Percentiles rank a stretch among this genome's conserved stretches.
Evolutionary conservation across 1,140 invertebrate genomes (phyloP).

Genomic region (Maconellicoccus hirsutus): DNA sequence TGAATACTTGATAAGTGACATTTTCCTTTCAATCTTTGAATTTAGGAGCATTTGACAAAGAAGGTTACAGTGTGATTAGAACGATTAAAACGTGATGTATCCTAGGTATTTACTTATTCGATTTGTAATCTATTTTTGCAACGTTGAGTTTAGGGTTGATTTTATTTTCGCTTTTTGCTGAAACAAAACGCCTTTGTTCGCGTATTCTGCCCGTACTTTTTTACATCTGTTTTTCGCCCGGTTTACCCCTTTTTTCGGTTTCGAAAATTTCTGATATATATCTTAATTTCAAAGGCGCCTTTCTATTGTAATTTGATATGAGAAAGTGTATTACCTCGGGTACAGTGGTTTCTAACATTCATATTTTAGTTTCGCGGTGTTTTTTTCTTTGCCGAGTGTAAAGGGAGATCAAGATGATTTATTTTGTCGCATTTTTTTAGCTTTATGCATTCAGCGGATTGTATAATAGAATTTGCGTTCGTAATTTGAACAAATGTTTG

Average conservation of each 20-base stretch:
- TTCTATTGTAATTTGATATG: constrained; percentile 9
- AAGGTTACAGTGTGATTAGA: too few species aligned
- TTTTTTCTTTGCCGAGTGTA: neutral
- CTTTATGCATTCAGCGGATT: neutral
- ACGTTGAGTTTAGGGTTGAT: too few species aligned
- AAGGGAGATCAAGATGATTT: neutral
- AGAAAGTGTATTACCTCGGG: neutral
- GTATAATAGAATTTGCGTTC: neutral
- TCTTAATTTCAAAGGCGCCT: constrained; percentile 2
- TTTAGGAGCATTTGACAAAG: too few species aligned
- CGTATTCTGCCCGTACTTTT: neutral
- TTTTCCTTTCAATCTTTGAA: too few species aligned
- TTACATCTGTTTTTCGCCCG: neutral
- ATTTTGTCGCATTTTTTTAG: neutral
- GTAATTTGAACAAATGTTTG: neutral
- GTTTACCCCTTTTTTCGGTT: neutral
- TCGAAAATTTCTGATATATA: neutral
- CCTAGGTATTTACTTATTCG: too few species aligned
- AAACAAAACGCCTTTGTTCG: neutral
- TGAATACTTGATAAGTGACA: too few species aligned
- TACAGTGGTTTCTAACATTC: neutral
- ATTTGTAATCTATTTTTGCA: too few species aligned
- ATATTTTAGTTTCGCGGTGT: constrained; percentile 1
- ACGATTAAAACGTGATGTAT: too few species aligned
- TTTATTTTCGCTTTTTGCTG: neutral